phyloP scores from a whole-genome alignment of 2,888 invertebrate genomes.

The Syrista parreyssii region DNA sequence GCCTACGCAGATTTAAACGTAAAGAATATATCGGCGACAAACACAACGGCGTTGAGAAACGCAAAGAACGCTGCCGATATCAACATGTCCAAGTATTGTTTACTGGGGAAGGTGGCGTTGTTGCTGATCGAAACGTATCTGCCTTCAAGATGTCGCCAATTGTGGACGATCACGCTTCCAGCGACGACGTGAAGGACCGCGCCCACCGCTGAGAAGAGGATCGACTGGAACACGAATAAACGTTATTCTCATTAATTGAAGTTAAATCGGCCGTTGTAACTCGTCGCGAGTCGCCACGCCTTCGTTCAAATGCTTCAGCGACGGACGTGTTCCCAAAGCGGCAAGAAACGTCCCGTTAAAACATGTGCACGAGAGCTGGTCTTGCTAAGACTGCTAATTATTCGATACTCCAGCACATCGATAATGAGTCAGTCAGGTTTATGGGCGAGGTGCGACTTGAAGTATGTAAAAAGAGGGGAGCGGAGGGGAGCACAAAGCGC shows the following conservation, averaged over 20 bases:
- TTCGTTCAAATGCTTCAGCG: neutral
- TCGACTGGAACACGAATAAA: constrained; percentile 61
- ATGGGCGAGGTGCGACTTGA: constrained; percentile 2
- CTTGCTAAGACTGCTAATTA: constrained; percentile 51
- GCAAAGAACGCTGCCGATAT: constrained; percentile 75
- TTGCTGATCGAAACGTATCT: constrained; percentile 59
- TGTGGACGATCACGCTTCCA: constrained; percentile 73
- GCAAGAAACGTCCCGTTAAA: neutral
- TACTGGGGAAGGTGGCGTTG: constrained; percentile 71
- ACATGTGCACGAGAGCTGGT: constrained; percentile 25
- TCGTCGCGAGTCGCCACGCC: neutral
- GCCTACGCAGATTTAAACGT: constrained; percentile 64
- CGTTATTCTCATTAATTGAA: neutral
- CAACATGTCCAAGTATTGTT: constrained; percentile 76
- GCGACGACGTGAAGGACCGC: constrained; percentile 74
- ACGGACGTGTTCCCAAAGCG: neutral
- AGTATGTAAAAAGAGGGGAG: neutral
- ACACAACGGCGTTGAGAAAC: constrained; percentile 72
- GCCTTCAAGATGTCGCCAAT: constrained; percentile 61
- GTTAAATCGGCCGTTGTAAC: neutral
- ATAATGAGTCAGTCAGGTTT: neutral
- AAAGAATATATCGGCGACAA: constrained; percentile 73
- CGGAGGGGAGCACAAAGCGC: neutral
- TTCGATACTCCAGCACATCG: neutral
- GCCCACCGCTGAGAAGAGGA: constrained; percentile 73